phyloP scores from a whole-genome alignment of 2,113 vertebrate genomes.

The Reinhardtius hippoglossoides region DNA sequence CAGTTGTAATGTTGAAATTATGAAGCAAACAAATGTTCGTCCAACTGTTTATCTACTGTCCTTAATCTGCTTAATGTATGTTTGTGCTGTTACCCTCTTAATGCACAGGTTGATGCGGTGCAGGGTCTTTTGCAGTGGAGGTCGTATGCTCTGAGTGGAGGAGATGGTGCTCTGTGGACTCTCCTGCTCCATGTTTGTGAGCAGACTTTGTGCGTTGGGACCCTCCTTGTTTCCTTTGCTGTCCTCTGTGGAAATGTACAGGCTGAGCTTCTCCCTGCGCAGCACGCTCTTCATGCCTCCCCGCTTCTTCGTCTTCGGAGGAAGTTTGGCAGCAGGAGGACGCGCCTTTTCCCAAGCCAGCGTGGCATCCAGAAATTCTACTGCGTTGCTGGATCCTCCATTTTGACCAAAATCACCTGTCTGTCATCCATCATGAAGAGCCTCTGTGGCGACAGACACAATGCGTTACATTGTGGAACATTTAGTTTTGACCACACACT shows the following conservation, averaged over 20 bases:
- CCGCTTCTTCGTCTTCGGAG: slow-evolving; percentile 46
- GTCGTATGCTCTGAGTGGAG: slow-evolving; percentile 78
- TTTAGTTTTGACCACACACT: neutral
- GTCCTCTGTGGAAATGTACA: slow-evolving; percentile 77
- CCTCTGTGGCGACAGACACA: slow-evolving; percentile 70
- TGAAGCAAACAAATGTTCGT: neutral
- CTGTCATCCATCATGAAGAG: slow-evolving; percentile 85
- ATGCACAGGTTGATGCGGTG: slow-evolving; percentile 80
- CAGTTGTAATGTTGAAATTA: neutral
- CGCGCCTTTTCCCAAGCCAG: slow-evolving; percentile 82
- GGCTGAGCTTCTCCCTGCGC: slow-evolving; percentile 80
- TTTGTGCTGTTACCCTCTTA: slow-evolving; percentile 75
- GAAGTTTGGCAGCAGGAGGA: slow-evolving; percentile 28
- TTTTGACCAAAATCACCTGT: slow-evolving; percentile 72
- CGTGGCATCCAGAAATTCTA: slow-evolving; percentile 83
- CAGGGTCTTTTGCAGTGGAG: slow-evolving; percentile 81
- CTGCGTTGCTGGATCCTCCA: slow-evolving; percentile 71
- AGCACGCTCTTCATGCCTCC: slow-evolving; percentile 76
- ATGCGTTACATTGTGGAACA: neutral
- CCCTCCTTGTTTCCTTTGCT: slow-evolving; percentile 67
- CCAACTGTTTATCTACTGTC: neutral
- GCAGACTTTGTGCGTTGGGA: slow-evolving; percentile 78
- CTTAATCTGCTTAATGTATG: neutral
- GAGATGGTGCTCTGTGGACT: slow-evolving; percentile 84
- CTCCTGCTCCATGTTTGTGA: slow-evolving; percentile 84